Percentiles rank a stretch among this genome's conserved stretches.
Evolutionary conservation across 1,140 invertebrate genomes (phyloP).

Genomic region (Cepaea nemoralis): DNA sequence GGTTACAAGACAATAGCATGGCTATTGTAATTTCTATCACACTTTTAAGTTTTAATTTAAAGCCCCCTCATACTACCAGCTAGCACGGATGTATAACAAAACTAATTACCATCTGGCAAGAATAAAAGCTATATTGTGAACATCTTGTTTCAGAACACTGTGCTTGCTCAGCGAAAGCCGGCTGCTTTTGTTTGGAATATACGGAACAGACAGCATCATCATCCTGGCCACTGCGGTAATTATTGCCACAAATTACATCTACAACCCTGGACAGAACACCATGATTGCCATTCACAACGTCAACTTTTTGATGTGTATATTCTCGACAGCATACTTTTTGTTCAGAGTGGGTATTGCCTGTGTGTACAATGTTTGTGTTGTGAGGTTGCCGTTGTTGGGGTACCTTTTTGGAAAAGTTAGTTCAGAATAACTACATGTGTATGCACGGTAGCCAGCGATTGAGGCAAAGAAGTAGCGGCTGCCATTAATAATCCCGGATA

Average conservation of each 20-base stretch:
- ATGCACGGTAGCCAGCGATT: too few species aligned
- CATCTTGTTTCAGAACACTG: neutral
- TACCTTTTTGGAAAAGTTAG: neutral
- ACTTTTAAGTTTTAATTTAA: too few species aligned
- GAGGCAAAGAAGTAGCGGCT: too few species aligned
- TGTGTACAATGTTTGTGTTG: neutral
- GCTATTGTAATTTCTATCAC: too few species aligned
- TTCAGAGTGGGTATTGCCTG: constrained; percentile 8
- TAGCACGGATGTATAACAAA: too few species aligned
- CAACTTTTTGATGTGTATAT: neutral
- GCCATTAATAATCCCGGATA: too few species aligned
- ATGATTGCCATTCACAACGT: neutral
- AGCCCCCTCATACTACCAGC: too few species aligned
- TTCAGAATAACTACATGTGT: too few species aligned
- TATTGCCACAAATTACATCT: neutral
- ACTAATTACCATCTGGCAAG: too few species aligned
- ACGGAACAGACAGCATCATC: neutral
- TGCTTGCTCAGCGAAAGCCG: neutral
- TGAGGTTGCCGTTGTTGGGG: neutral
- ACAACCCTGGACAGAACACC: neutral
- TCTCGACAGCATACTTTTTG: neutral
- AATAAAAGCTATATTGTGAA: too few species aligned
- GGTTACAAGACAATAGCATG: too few species aligned
- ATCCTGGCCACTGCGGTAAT: neutral
- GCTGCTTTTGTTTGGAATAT: neutral